Conservation (phyloP, 2,888 invertebrate genomes). For the Hirtodrosophila confusa region DNA sequence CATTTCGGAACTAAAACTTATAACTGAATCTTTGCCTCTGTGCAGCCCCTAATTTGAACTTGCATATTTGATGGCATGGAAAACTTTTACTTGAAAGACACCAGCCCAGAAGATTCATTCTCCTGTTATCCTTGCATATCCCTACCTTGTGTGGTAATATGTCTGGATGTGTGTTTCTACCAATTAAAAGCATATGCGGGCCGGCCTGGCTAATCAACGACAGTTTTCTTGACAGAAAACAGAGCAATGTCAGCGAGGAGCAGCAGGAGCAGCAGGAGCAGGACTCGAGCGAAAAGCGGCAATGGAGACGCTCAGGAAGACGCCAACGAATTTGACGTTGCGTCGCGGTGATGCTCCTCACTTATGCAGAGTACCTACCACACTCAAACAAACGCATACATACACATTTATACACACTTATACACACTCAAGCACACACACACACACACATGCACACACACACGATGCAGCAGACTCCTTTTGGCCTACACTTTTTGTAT, state of each 20-base stretch:
- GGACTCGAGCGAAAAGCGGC: conserved; percentile 17
- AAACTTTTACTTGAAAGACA: conserved; percentile 70
- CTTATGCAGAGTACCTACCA: conserved; percentile 58
- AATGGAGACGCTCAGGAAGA: conserved; percentile 53
- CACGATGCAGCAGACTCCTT: conserved; percentile 65
- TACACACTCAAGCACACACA: conserved; percentile 17
- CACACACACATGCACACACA: conserved; percentile 29
- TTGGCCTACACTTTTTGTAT: conserved; percentile 50
- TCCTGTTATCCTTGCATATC: no score
- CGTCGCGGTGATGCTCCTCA: conserved; percentile 45
- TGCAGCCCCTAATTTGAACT: conserved; percentile 1
- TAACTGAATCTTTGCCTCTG: conserved; percentile 58
- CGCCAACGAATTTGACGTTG: conserved; percentile 42
- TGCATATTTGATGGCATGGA: conserved; percentile 66
- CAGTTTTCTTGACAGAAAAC: conserved; percentile 58
- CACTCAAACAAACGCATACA: conserved; percentile 42
- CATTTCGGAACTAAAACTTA: conserved; percentile 48
- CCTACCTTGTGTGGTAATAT: conserved; percentile 29
- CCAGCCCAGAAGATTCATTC: not conserved
- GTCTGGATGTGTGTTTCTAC: conserved; percentile 61
- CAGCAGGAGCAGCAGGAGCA: conserved; percentile 5
- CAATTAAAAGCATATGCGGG: conserved; percentile 77
- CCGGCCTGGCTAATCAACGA: conserved; percentile 66
- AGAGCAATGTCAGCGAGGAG: conserved; percentile 52
- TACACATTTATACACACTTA: conserved; percentile 21